Conservation (phyloP, 2,888 invertebrate species). For the Eueremaeus valkanovi region DNA sequence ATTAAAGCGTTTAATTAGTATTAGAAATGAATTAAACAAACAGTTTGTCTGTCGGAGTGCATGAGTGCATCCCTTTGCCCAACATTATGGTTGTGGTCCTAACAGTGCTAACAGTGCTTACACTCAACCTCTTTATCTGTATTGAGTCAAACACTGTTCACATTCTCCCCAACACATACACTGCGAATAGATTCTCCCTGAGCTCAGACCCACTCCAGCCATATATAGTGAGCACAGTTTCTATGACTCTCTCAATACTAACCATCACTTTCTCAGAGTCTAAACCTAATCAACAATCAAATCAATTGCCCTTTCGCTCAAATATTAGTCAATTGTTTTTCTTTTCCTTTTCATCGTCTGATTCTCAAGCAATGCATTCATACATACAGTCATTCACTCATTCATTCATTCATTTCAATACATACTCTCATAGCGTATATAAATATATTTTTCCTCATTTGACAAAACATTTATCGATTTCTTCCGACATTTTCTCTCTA, state of each 20-base stretch:
- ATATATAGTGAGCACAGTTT: background rate
- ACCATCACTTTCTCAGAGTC: background rate
- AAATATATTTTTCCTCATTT: too few species aligned
- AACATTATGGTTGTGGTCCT: slow-evolving; percentile 32
- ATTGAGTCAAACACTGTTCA: background rate
- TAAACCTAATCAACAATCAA: background rate
- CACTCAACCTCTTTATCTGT: too few species aligned
- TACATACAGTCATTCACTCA: background rate
- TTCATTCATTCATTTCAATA: background rate
- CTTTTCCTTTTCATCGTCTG: too few species aligned
- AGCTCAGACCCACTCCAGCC: background rate
- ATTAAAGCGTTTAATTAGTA: background rate
- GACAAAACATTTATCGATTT: too few species aligned
- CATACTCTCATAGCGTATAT: too few species aligned
- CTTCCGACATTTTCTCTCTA: too few species aligned
- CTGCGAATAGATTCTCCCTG: slow-evolving; percentile 36
- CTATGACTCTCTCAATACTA: background rate
- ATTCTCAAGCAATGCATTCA: background rate
- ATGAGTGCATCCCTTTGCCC: slow-evolving; percentile 28
- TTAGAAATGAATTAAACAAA: background rate
- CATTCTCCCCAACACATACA: slow-evolving; percentile 1
- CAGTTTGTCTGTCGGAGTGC: background rate
- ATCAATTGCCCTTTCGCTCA: too few species aligned
- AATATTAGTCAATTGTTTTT: background rate
- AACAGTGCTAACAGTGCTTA: background rate